Evolutionary conservation across 2,113 vertebrate genomes (phyloP), one percentile per base, ranked within the genome.

Genomic region (Halichoerus grypus): DNA sequence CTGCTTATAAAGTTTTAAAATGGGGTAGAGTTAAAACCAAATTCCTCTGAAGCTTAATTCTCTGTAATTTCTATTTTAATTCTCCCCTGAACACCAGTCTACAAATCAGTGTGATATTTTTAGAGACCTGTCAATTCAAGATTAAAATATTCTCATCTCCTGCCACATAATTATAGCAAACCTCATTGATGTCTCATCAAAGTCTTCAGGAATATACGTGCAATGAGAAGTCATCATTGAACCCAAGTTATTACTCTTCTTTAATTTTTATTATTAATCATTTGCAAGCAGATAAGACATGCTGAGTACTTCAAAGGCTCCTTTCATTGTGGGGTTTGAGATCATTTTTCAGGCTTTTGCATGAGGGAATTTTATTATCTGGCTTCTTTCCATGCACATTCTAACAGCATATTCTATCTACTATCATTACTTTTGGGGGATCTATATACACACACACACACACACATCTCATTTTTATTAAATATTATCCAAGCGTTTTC

Each of bases 191-290:
- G 18, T 92, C 53, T 97, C 84, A 83, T 88, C 46, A 95, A 88
- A 95, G 61, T 96, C 28, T 77, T 88, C 12, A 39, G 8, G 16
- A 97, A 81, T 63, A 26, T 59, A 19, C 13, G 3, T 88, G 65
- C 88, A 80, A n/a, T 76, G 72, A 67, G 39, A 89, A 72, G 24
- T 5, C 42, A 26, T 71, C 57, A 71, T 15, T 71, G 49, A 84
- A 90, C 26, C 7, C 22, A 11, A 81, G 28, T 49, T 91, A 87
- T 90, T 95, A 65, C 7, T 92, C 22, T 31, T 94, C 80, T 72
- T 81, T 80, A 88, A 87, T 96, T 95, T 86, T 80, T 87, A 94
- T 88, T 91, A 96, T 96, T 92, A 94, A 96, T 96, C 36, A 88
- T 67, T 94, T 71, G 31, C 46, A 72, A 53, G 19, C 33, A 46